phyloP scores from a whole-genome alignment of 2,888 invertebrate species.

The Nebria salina region DNA sequence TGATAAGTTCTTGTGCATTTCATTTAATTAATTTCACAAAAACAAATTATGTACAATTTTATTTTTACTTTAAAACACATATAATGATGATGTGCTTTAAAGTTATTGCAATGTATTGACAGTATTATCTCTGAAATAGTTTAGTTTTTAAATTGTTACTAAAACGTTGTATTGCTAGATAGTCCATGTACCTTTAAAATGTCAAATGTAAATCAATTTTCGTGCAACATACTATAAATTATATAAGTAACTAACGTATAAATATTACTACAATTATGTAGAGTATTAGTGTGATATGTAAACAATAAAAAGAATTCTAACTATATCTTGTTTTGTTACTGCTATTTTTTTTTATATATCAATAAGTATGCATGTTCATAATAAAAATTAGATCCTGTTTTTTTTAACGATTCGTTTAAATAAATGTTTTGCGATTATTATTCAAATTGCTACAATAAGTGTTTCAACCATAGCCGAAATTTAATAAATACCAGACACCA shows the following conservation, averaged over 20 bases:
- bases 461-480: too few relatives aligned
- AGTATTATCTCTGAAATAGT: constrained; percentile 35
- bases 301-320: constrained; percentile 30
- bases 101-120: constrained; percentile 32
- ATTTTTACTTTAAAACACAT: not conserved
- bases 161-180: constrained; percentile 25
- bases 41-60: constrained; percentile 4
- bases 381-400: too few relatives aligned
- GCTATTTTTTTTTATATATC: not conserved
- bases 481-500: too few relatives aligned
- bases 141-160: constrained; percentile 23
- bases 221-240: constrained; percentile 29
- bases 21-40: not conserved
- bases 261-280: constrained; percentile 26
- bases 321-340: not conserved
- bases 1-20: constrained; percentile 16
- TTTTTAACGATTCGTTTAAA: too few relatives aligned
- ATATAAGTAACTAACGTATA: constrained; percentile 13
- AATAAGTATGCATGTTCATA: too few relatives aligned
- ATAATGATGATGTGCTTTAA: not conserved
- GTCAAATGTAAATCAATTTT: constrained; percentile 16
- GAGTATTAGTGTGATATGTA: constrained; percentile 25
- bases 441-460: too few relatives aligned
- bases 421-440: too few relatives aligned
- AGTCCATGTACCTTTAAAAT: constrained; percentile 27